Conservation (phyloP, 2,113 vertebrate genomes). For the Pseudorasbora parva region DNA sequence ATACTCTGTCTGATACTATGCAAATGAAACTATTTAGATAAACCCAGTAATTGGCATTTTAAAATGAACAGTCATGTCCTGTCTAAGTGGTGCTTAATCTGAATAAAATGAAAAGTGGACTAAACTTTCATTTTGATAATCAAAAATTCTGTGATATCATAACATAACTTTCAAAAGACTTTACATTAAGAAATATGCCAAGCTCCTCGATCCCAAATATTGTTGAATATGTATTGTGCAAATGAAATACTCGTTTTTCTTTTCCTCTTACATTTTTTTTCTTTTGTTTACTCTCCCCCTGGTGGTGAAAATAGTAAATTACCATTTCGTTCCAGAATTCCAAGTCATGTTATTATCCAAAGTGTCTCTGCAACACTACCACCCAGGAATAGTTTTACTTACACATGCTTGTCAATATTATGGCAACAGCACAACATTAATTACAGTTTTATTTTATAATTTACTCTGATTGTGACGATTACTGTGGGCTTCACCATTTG, state of each 20-base stretch:
- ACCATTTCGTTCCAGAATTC: background rate
- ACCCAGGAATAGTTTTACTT: constrained; percentile 32
- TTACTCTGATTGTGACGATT: background rate
- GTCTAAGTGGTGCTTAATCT: too few species aligned
- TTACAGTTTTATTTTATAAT: background rate
- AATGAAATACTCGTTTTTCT: background rate
- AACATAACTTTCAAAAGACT: background rate
- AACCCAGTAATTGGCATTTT: too few species aligned
- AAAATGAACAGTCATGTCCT: too few species aligned
- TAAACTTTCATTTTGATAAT: background rate
- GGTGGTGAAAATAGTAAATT: background rate
- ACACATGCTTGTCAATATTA: constrained; percentile 45
- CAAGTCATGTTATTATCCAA: constrained; percentile 17
- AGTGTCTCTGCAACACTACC: constrained; percentile 13
- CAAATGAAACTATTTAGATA: too few species aligned
- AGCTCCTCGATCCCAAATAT: background rate
- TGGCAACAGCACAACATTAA: constrained; percentile 10
- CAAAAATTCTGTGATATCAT: background rate
- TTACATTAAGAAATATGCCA: background rate
- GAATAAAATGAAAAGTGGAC: background rate
- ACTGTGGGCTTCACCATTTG: background rate
- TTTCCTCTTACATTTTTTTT: background rate
- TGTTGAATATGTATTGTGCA: background rate
- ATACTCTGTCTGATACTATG: too few species aligned
- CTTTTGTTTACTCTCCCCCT: constrained; percentile 18